Conservation (phyloP, 2,888 invertebrate species). For the Cataglyphis altisquamis region DNA sequence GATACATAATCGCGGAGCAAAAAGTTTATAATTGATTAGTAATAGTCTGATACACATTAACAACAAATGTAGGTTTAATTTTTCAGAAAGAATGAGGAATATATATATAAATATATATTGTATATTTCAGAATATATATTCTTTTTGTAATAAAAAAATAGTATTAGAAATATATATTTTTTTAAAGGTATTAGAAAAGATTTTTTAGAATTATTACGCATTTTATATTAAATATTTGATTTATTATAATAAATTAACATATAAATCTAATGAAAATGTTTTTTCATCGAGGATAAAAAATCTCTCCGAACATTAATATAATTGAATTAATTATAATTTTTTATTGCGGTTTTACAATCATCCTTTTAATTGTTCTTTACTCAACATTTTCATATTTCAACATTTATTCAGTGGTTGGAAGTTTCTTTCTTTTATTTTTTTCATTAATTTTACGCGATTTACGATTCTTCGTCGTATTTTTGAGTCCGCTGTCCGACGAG, state of each 20-base stretch:
- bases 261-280: background rate
- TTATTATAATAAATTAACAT: background rate
- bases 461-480: constrained; percentile 46
- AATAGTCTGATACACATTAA: background rate
- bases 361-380: constrained; percentile 18
- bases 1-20: background rate
- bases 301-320: background rate
- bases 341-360: background rate
- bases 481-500: constrained; percentile 26
- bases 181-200: background rate
- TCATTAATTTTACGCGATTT: constrained; percentile 47
- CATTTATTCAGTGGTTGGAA: background rate
- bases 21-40: constrained; percentile 3
- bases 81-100: background rate
- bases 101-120: background rate
- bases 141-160: background rate
- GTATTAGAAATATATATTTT: background rate
- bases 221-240: background rate
- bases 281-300: background rate
- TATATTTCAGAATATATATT: background rate
- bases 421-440: constrained; percentile 23
- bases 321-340: constrained; percentile 24
- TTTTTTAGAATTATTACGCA: background rate
- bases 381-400: constrained; percentile 17
- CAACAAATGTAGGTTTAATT: background rate